Conservation (phyloP, 2,797 vertebrate species). For the Eptatretus atami region DNA sequence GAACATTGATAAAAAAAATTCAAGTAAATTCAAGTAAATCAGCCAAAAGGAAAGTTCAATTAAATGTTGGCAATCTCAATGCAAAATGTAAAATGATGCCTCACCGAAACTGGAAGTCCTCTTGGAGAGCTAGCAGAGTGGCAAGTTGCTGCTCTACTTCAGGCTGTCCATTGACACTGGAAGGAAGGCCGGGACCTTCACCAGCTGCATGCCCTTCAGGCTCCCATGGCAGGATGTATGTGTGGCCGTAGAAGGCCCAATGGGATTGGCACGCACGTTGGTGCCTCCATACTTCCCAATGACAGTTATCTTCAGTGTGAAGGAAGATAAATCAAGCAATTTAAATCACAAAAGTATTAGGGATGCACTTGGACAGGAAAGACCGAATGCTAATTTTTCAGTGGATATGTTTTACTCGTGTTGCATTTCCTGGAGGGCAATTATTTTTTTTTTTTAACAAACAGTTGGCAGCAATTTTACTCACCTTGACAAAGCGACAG, state of each 20-base stretch:
- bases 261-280: slow-evolving; percentile 83
- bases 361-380: no score
- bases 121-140: slow-evolving; percentile 90
- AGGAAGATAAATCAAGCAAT: no score
- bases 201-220: slow-evolving; percentile 83
- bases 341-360: no score
- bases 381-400: no score
- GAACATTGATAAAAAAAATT: no score
- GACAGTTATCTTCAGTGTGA: slow-evolving; percentile 38
- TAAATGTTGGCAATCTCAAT: no score
- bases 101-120: slow-evolving; percentile 95
- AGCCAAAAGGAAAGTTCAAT: background rate
- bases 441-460: background rate
- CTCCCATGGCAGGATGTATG: slow-evolving; percentile 86
- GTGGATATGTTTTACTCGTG: no score
- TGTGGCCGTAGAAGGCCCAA: slow-evolving; percentile 84
- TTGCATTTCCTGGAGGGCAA: slow-evolving; percentile 12
- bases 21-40: no score
- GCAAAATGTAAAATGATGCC: slow-evolving; percentile 2
- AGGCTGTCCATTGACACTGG: slow-evolving; percentile 45
- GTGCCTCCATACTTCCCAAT: slow-evolving; percentile 94
- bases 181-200: slow-evolving; percentile 20
- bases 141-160: slow-evolving; percentile 77
- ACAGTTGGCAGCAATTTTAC: background rate
- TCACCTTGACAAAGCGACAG: slow-evolving; percentile 98